These are phyloP conservation scores for Colletes collaris DNA, from an alignment of 2,888 invertebrate genomes.

Conservation along the genomic window DNA sequence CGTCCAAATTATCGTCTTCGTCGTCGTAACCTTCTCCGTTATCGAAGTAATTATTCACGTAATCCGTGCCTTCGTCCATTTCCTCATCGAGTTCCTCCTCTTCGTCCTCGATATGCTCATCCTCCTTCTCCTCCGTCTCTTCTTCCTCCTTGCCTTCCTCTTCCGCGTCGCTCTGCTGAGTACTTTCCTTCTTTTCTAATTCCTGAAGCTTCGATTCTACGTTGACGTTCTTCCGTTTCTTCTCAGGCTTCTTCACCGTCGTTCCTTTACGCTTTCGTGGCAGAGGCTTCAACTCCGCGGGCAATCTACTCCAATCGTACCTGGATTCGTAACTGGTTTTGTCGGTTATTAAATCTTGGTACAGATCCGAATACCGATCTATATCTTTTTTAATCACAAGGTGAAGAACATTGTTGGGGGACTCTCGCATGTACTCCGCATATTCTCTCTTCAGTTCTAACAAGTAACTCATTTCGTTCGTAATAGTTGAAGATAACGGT, in stretches of 20 bases:
- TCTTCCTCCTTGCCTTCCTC: conserved; percentile 84
- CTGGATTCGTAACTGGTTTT: conserved; percentile 70
- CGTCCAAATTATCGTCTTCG: conserved; percentile 93
- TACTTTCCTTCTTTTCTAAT: conserved; percentile 87
- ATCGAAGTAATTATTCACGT: conserved; percentile 94
- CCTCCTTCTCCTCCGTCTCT: conserved; percentile 85
- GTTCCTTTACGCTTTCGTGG: conserved; percentile 65
- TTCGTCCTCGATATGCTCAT: conserved; percentile 85
- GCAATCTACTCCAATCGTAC: conserved; percentile 78
- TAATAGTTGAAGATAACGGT: conserved; percentile 80
- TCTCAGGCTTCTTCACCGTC: conserved; percentile 26
- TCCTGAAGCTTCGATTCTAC: conserved; percentile 85
- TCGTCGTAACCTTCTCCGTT: conserved; percentile 94
- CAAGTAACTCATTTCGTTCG: conserved; percentile 87
- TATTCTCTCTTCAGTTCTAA: conserved; percentile 89
- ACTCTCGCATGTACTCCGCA: conserved; percentile 88
- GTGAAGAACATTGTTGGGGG: conserved; percentile 84
- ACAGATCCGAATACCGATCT: conserved; percentile 79
- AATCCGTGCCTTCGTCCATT: conserved; percentile 95
- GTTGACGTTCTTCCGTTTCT: conserved; percentile 73
- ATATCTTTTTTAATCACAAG: conserved; percentile 77
- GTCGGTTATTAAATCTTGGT: conserved; percentile 71
- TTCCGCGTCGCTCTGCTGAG: conserved; percentile 80
- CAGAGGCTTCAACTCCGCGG: conserved; percentile 74
- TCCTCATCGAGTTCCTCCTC: conserved; percentile 90